Conservation (phyloP, 2,113 vertebrate species). For the Apodemus sylvaticus region DNA sequence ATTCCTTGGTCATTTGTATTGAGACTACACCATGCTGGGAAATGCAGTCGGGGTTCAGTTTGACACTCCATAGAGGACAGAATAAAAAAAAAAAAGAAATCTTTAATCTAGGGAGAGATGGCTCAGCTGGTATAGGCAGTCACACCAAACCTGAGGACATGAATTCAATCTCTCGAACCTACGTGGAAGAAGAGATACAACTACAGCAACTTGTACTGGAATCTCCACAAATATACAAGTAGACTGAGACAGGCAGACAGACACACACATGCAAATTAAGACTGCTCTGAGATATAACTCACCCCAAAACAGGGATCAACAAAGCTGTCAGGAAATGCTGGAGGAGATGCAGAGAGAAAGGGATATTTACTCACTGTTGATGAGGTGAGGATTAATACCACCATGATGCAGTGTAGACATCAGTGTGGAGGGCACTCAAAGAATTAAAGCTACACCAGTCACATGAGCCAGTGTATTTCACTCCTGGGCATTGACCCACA, state of each 20-base stretch:
- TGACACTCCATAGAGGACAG: too few species aligned
- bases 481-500: not conserved
- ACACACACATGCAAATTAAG: not conserved
- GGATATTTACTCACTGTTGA: not conserved
- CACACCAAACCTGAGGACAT: not conserved
- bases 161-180: not conserved
- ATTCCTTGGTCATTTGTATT: not conserved
- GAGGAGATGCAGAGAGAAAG: not conserved
- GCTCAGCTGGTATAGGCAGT: not conserved
- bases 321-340: not conserved
- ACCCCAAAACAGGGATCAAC: not conserved
- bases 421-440: not conserved
- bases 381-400: not conserved
- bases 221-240: not conserved
- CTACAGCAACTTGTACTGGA: not conserved
- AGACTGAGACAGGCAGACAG: not conserved
- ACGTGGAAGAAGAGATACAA: not conserved
- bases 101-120: not conserved
- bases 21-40: not conserved
- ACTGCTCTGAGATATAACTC: not conserved
- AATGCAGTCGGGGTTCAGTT: too few species aligned
- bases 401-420: not conserved
- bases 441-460: not conserved
- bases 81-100: too few species aligned
- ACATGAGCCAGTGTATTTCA: not conserved